phyloP scores from a whole-genome alignment of 2,797 vertebrate genomes.

The Hipposideros larvatus region DNA sequence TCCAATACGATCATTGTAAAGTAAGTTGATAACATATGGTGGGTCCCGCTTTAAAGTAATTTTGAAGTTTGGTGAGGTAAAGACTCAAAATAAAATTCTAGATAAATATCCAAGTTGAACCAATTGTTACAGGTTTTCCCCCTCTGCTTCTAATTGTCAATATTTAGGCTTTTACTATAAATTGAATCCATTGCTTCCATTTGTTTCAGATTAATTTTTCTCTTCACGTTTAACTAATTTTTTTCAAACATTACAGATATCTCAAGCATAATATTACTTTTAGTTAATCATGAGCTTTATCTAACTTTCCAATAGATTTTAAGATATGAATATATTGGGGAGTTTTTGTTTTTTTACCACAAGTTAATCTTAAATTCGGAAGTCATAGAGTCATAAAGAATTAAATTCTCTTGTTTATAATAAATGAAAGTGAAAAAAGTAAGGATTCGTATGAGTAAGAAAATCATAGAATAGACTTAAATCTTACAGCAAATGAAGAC shows the following conservation, averaged over 20 bases:
- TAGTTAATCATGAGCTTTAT: neutral
- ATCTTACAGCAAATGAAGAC: neutral
- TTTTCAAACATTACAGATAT: neutral
- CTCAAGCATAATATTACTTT: neutral
- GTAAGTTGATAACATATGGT: constrained; percentile 84
- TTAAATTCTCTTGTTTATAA: neutral
- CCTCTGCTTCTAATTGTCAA: neutral
- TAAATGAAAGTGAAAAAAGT: neutral
- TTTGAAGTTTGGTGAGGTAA: neutral
- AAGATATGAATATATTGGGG: neutral
- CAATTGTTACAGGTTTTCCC: neutral
- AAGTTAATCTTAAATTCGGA: neutral
- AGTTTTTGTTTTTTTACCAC: neutral
- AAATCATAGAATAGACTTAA: neutral
- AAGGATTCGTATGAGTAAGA: neutral
- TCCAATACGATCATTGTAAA: constrained; percentile 95
- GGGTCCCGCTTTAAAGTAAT: neutral
- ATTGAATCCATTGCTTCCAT: neutral
- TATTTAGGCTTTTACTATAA: constrained; percentile 32
- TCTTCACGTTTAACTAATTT: neutral
- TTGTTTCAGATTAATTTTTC: constrained; percentile 19
- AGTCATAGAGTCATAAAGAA: neutral
- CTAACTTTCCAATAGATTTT: constrained; percentile 26
- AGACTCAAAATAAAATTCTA: neutral
- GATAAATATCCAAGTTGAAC: neutral